Base-by-base conservation (phyloP, 2,797 vertebrate species). In the Champsocephalus gunnari region DNA sequence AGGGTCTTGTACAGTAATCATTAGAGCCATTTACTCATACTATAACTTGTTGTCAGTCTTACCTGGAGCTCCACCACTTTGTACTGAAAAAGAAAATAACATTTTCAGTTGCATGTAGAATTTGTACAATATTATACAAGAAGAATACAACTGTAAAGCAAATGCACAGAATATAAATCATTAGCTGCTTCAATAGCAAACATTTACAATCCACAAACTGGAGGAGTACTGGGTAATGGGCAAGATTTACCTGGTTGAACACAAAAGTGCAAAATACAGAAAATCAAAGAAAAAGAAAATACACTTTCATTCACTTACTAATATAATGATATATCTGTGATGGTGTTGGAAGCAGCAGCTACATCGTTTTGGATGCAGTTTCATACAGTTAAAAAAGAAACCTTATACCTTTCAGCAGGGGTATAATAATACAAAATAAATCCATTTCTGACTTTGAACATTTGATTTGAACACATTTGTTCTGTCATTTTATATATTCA, bases 41-140 rank as follows among this genome's bases (percentile, higher is more conserved):
- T 9, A 12, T 16, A 16, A 7, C 10, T 24, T 47, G 41, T 11
- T 19, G 10, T 32, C 6, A 24, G 12, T 62, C 82, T 89, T 90
- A 94, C 94, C 93, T 79, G 73, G 6, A 95, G 74, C 54, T 89
- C 93, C 63, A 94, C 88, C 34, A 87, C 55, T 62, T 60, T 73
- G 74, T 91, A 95, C 94, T 95, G 86, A 58, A 88, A 88, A 41
- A 81, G n/a, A 75, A 24, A 51, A 64, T 54, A 79, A 50, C 69
- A 58, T 57, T 14, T 34, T 28, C 11, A 56, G 3, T 8, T 43
- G n/a, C n/a, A 54, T 19, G 51, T 0, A 11, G 2, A 61, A 51
- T 28, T 13, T 50, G 6, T 12, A 71, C 17, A 50, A 24, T 13
- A 48, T 28, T 24, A 13, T 44, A 3, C 43, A 32, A 7, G 17